Percentiles rank a stretch among this genome's conserved stretches.
Conservation (phyloP, 2,888 invertebrate genomes). For the Cheiracanthium punctorium region DNA sequence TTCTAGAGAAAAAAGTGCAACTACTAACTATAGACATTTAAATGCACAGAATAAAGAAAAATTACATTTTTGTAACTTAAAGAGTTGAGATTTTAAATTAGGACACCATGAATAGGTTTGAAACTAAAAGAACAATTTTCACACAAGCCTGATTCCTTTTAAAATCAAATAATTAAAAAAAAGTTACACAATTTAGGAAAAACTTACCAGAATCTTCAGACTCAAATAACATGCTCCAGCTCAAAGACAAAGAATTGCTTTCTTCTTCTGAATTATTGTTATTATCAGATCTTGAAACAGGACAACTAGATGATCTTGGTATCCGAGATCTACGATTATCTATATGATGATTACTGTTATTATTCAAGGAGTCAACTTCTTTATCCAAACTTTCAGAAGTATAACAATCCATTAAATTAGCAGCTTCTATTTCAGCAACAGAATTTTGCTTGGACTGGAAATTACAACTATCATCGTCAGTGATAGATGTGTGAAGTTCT, state of each 20-base stretch:
- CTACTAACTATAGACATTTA: no score
- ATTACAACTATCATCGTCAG: not conserved
- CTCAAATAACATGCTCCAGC: constrained; percentile 64
- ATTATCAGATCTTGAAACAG: constrained; percentile 39
- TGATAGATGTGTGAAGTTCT: not conserved
- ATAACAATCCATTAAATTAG: constrained; percentile 52
- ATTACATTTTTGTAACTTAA: no score
- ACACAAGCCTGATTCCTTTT: no score
- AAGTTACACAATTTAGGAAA: no score
- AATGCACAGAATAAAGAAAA: no score
- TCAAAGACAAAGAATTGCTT: constrained; percentile 37
- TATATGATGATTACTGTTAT: not conserved
- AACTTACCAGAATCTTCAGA: constrained; percentile 53
- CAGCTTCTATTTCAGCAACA: constrained; percentile 42
- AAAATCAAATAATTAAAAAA: no score
- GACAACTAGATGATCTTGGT: constrained; percentile 53
- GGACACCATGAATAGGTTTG: no score
- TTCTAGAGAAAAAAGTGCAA: constrained; percentile 59
- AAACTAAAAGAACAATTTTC: no score
- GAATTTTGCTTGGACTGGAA: constrained; percentile 34
- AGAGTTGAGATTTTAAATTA: no score
- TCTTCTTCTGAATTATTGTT: constrained; percentile 28
- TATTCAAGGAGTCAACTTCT: not conserved
- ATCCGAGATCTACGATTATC: constrained; percentile 18
- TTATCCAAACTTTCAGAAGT: not conserved